Evolutionary conservation across 2,888 invertebrate genomes (phyloP), one percentile per base, ranked within the genome.

Genomic region (Philereme vetulata): DNA sequence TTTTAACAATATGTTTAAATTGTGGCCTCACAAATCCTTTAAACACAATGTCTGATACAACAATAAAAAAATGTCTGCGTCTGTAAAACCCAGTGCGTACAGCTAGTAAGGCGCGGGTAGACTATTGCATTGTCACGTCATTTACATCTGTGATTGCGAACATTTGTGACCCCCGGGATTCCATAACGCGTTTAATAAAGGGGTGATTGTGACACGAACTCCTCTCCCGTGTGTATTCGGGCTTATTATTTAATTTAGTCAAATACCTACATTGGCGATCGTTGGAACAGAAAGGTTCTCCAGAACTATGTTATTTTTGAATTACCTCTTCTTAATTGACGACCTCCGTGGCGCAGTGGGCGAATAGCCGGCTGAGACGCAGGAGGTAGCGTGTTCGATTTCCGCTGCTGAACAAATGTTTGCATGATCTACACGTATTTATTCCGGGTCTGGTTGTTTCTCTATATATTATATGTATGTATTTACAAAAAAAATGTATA

Each of bases 51-150:
- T 21, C 21, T 21, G 21, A 21, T 21, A 21, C 21, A 21, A 21
- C 21, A 21, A 21, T 21, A 1, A 21, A 1, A 21, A 1, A 21
- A 21, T 21, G 21, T 21, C 1, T 8, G 64, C 74, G 72, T 70
- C 71, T 63, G n/a, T 36, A 5, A 5, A 46, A 6, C 56, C 58
- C 42, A 74, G 78, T 79, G 79, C 73, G 81, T 72, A 70, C n/a
- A 10, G 70, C 67, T 46, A 36, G 42, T 40, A 48, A 40, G 59
- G 48, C 46, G 57, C 54, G 71, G 67, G 81, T 78, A 84, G 80
- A 84, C 82, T 84, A 86, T 86, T 84, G 82, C 81, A 80, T 84
- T 81, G 77, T 78, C 71, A 68, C 72, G 75, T 76, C 82, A 84
- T 86, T 85, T 83, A 83, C 85, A 86, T 84, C 81, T 78, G 79